Conservation (phyloP, 1,140 invertebrate genomes). For the Teleopsis dalmanni region DNA sequence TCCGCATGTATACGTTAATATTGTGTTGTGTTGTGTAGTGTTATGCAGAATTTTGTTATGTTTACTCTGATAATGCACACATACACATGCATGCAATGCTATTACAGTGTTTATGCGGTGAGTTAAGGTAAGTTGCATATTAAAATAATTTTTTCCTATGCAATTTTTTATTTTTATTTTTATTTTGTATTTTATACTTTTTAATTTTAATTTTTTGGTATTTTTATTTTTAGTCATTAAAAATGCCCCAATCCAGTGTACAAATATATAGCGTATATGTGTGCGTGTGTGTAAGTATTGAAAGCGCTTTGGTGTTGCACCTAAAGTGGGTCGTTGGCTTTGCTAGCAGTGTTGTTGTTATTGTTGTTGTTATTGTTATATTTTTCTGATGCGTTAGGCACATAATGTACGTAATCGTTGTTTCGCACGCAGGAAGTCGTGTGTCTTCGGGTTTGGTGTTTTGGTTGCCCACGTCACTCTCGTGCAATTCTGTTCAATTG, state of each 20-base stretch:
- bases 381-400: too few relatives aligned
- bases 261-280: background rate
- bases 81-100: too few relatives aligned
- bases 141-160: conserved; percentile 8
- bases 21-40: conserved; percentile 6
- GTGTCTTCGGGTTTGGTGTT: background rate
- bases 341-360: too few relatives aligned
- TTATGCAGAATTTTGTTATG: background rate
- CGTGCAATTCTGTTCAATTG: too few relatives aligned
- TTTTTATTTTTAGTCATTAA: conserved; percentile 31
- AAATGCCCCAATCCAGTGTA: conserved; percentile 14
- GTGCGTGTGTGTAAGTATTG: background rate
- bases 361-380: too few relatives aligned
- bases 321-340: conserved; percentile 33
- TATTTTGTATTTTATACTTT: too few relatives aligned
- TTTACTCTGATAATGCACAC: too few relatives aligned
- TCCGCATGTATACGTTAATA: conserved; percentile 3
- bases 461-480: too few relatives aligned
- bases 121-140: conserved; percentile 5
- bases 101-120: too few relatives aligned
- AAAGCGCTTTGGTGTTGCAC: conserved; percentile 21
- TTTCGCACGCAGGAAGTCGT: too few relatives aligned
- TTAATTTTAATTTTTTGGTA: conserved; percentile 16
- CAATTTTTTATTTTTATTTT: conserved; percentile 13
- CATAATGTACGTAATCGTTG: too few relatives aligned